Evolutionary conservation across 2,888 invertebrate species (phyloP).

Genomic region (Sesamia inferens): DNA sequence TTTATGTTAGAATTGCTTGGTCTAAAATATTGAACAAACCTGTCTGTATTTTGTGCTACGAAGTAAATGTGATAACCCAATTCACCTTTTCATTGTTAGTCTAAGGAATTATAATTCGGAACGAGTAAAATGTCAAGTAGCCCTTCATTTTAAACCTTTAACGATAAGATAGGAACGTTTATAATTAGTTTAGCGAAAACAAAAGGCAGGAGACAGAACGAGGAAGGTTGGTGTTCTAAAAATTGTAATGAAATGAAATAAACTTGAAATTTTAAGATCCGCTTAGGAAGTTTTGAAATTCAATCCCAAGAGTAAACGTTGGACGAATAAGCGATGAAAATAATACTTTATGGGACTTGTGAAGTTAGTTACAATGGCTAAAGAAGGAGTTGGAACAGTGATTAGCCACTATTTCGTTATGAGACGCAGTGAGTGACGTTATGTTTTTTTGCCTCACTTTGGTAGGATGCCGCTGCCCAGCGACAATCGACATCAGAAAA

Average conservation of each 20-base stretch:
- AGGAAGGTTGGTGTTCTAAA: slow-evolving; percentile 37
- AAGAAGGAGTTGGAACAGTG: slow-evolving; percentile 41
- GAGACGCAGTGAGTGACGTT: slow-evolving; percentile 37
- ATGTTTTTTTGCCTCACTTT: slow-evolving; percentile 44
- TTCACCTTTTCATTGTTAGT: slow-evolving; percentile 47
- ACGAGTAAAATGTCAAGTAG: slow-evolving; percentile 38
- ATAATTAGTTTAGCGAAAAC: slow-evolving; percentile 49
- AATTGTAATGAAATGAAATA: slow-evolving; percentile 61
- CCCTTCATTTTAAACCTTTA: slow-evolving; percentile 44
- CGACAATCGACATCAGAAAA: slow-evolving; percentile 34
- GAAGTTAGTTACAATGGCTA: slow-evolving; percentile 34
- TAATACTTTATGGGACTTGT: slow-evolving; percentile 58
- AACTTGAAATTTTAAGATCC: slow-evolving; percentile 60
- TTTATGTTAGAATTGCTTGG: slow-evolving; percentile 23
- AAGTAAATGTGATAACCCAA: slow-evolving; percentile 39
- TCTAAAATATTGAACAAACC: slow-evolving; percentile 9
- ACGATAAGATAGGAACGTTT: slow-evolving; percentile 44
- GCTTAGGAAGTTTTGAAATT: slow-evolving; percentile 58
- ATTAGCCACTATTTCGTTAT: slow-evolving; percentile 51
- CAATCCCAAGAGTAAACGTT: slow-evolving; percentile 54
- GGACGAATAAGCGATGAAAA: slow-evolving; percentile 48
- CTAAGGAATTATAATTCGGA: slow-evolving; percentile 39
- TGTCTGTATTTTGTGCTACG: slow-evolving; percentile 17
- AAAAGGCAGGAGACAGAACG: slow-evolving; percentile 34
- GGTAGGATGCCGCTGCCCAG: slow-evolving; percentile 25